A percentile compares a stretch with the other conserved stretches of the same genome.
These are phyloP conservation scores for Catocala fraxini DNA, from an alignment of 2,888 invertebrate species.

Conservation along the genomic window DNA sequence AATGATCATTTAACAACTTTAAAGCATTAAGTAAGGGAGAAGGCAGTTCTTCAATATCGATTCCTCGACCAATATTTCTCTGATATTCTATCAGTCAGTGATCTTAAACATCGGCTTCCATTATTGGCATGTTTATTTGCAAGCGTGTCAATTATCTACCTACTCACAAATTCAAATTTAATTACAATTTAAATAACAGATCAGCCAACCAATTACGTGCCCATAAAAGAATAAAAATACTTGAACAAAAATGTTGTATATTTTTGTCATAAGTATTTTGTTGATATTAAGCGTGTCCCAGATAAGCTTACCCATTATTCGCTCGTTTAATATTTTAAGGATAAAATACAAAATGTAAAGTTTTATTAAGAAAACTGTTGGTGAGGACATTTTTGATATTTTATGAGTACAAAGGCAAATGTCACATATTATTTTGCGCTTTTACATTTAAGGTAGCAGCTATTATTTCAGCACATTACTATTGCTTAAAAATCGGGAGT, in stretches of 20 bases:
- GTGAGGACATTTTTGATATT: background rate
- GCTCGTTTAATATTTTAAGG: slow-evolving; percentile 25
- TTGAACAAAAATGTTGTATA: slow-evolving; percentile 7
- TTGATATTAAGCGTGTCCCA: slow-evolving; percentile 33
- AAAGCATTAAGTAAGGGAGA: too few species aligned
- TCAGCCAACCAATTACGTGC: background rate
- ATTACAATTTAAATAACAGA: background rate
- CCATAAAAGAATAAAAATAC: background rate
- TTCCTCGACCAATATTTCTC: too few species aligned
- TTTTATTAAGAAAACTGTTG: slow-evolving; percentile 5
- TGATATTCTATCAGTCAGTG: too few species aligned
- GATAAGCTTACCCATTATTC: slow-evolving; percentile 40
- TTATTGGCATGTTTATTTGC: too few species aligned
- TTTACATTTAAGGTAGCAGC: background rate
- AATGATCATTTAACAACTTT: too few species aligned
- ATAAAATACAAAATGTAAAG: slow-evolving; percentile 23
- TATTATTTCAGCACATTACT: background rate
- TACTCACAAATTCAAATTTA: too few species aligned
- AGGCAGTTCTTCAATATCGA: too few species aligned
- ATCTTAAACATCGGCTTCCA: too few species aligned
- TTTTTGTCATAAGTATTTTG: slow-evolving; percentile 27
- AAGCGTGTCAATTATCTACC: too few species aligned
- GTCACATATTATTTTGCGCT: background rate
- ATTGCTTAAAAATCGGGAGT: too few species aligned
- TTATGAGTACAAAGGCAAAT: slow-evolving; percentile 6